phyloP scores from a whole-genome alignment of 2,888 invertebrate species.

The Eristalis pertinax region DNA sequence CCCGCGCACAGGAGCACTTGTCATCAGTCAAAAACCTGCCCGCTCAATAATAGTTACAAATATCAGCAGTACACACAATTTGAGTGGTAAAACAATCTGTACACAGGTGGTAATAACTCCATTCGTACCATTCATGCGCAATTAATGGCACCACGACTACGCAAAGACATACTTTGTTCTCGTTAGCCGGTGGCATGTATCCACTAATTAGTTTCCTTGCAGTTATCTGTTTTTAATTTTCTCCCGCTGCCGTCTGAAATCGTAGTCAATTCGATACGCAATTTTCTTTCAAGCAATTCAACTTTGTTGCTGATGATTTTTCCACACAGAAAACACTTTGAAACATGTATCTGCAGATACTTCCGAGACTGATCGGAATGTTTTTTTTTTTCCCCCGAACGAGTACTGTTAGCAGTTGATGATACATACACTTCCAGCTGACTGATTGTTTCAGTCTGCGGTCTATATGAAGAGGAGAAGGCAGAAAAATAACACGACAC shows the following conservation, averaged over 20 bases:
- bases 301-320: conserved; percentile 36
- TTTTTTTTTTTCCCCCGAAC: neutral
- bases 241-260: conserved; percentile 20
- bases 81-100: conserved; percentile 57
- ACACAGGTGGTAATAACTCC: conserved; percentile 63
- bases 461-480: conserved; percentile 33
- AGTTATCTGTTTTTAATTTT: conserved; percentile 64
- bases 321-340: conserved; percentile 46
- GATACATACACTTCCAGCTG: conserved; percentile 54
- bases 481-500: neutral
- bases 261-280: conserved; percentile 20
- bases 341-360: conserved; percentile 55
- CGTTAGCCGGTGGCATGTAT: conserved; percentile 52
- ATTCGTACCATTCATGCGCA: conserved; percentile 32
- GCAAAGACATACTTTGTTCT: conserved; percentile 38
- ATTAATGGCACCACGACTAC: conserved; percentile 27
- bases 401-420: conserved; percentile 50
- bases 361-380: conserved; percentile 61
- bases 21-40: conserved; percentile 48
- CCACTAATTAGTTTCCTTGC: conserved; percentile 62
- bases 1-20: neutral
- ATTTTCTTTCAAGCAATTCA: neutral
- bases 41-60: conserved; percentile 43
- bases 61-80: conserved; percentile 55
- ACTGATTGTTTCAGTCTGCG: conserved; percentile 66